Base-by-base conservation (phyloP, 2,113 vertebrate genomes). In the Plectropomus leopardus region DNA sequence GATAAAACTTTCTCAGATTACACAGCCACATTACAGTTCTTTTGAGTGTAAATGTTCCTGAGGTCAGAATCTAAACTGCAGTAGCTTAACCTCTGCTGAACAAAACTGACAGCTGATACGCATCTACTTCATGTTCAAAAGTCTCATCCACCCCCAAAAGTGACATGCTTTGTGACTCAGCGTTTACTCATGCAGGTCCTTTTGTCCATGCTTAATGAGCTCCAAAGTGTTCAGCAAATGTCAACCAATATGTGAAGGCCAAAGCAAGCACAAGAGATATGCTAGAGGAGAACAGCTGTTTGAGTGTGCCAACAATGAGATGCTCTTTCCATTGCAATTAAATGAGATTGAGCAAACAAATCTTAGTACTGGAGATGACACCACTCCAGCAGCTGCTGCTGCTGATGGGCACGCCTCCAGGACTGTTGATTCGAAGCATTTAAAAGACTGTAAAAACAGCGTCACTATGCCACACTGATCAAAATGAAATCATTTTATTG, bases 401-500 rank as follows among this genome's bases (percentile, higher is more conserved):
- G 3, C 45, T 34, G 61, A 81, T 28, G 13, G 32, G 13, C 32
- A 32, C 30, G 75, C 51, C 19, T 73, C 69, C 67, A 44, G 14
- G 30, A 14, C 17, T 4, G 47, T 14, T 45, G 0, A 30, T 4
- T 9, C 5, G 1, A 28, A 59, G 61, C 59, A 30, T 30, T 63
- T 3, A 16, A 30, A 11, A 60, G 1, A 61, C 23, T 5, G 26
- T 26, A 17, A 59, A n/a, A 50, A 30, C 0, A 5, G 11, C n/a
- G 76, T 1, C 3, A 14, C 60, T 66, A 8, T 4, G 28, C 5
- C 23, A 63, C 42, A 75, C 76, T 42, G 28, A 40, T 59, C 40
- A 59, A 83, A 82, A 75, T 36, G 0, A 0, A 93, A 90, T 30
- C 1, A 82, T 76, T 93, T 92, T 91, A 92, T 90, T 93, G 89